Evolutionary conservation across 2,797 vertebrate genomes (phyloP), one percentile per base, ranked within the genome.

Genomic region (Odontamblyopus lacepedii): DNA sequence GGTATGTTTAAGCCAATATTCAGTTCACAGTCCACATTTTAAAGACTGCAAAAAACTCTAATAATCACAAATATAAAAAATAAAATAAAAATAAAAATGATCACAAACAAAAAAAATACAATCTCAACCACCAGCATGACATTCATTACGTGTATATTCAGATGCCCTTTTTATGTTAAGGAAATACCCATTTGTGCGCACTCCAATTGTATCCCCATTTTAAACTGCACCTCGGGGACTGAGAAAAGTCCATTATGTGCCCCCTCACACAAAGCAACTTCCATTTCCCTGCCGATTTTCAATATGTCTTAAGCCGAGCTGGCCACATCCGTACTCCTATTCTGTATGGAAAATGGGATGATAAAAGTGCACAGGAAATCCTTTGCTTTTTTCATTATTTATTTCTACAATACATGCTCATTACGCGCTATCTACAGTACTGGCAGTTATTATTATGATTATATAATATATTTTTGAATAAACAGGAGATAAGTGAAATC

Each of bases 401-500:
- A 87, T 89, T 91, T 90, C 71, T 72, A 86, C 88, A 90, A 89
- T 91, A 87, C 85, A 84, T 88, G 82, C 85, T 91, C 89, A 93
- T 92, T 91, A 92, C 86, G 85, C 89, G 90, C 90, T 93, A 92
- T 93, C 92, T 91, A 63, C 79, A 70, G 57, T 74, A 76, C 85
- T 81, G 86, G 82, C 85, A 84, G 88, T 90, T 92, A 89, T 90
- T 89, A 89, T 91, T 88, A 60, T 48, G 44, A 48, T 13, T 48
- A 48, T 48, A 48, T 48, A 48, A 48, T 69, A 85, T 92, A 85
- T 88, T 87, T 92, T 88, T 88, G 85, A 89, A 93, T 92, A 93
- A 93, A 93, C 91, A 91, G 83, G 88, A 86, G 92, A 93, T 93
- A 93, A 91, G 85, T 88, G 82, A 91, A 93, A 93, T 92, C 91